Conservation (phyloP, 2,113 vertebrate genomes). For the Alethe castanea region DNA sequence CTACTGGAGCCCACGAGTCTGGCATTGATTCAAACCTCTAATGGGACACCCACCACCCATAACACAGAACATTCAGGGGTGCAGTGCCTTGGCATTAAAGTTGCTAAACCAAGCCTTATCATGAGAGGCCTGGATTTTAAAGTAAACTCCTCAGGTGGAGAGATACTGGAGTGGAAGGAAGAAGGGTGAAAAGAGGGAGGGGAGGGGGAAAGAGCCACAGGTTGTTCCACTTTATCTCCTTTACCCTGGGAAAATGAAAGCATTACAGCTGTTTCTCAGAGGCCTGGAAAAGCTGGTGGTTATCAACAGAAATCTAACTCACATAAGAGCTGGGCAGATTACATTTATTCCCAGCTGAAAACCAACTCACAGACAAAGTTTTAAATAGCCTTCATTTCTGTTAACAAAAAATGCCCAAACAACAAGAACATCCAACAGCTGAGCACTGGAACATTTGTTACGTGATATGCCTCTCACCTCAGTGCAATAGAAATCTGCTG, state of each 20-base stretch:
- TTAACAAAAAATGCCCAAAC: not conserved
- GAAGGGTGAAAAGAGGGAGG: not conserved
- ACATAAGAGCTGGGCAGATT: not conserved
- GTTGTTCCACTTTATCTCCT: not conserved
- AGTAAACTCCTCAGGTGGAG: not conserved
- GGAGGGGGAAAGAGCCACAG: not conserved
- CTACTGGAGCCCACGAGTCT: not conserved
- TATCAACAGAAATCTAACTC: not conserved
- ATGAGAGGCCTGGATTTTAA: not conserved
- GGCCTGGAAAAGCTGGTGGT: not conserved
- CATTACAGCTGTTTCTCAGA: not conserved
- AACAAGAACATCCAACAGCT: not conserved
- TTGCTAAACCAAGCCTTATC: not conserved
- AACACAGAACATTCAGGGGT: not conserved
- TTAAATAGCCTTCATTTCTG: not conserved
- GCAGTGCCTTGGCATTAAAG: not conserved
- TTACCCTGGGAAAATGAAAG: not conserved
- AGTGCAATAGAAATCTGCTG: not conserved
- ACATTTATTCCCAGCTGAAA: not conserved
- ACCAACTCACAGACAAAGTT: not conserved
- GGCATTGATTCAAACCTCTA: accelerated
- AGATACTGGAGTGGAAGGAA: accelerated
- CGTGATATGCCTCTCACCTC: not conserved
- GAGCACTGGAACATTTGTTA: conserved; percentile 37
- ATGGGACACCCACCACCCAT: not conserved